These are phyloP conservation scores for Chironomus tepperi DNA, from an alignment of 1,140 invertebrate genomes.

Conservation along the genomic window DNA sequence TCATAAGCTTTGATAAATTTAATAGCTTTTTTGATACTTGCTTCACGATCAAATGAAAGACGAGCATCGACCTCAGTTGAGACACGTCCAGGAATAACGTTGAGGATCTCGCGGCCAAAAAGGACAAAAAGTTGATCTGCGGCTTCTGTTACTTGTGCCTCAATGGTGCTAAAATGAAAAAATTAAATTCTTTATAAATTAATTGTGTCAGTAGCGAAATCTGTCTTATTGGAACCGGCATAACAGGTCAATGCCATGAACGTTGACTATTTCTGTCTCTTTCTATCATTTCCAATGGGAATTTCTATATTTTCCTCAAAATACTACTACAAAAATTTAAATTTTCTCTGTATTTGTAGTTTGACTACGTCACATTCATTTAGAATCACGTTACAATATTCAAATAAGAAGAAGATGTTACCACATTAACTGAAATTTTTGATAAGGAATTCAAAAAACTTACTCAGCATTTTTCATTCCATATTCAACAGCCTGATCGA, in stretches of 20 bases:
- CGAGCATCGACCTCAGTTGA: slow-evolving; percentile 98
- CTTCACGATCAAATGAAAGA: slow-evolving; percentile 90
- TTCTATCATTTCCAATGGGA: background rate
- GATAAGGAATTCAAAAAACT: no score
- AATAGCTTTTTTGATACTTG: slow-evolving; percentile 79
- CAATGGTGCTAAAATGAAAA: slow-evolving; percentile 44
- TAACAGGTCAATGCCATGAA: background rate
- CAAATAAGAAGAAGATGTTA: no score
- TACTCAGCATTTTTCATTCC: slow-evolving; percentile 63
- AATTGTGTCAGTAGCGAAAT: background rate
- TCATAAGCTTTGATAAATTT: slow-evolving; percentile 86
- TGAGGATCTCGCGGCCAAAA: slow-evolving; percentile 95
- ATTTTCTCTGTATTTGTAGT: no score
- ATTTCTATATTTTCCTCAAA: no score
- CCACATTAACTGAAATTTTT: background rate
- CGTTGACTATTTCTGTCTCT: background rate
- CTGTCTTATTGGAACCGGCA: background rate
- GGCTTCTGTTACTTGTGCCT: slow-evolving; percentile 67
- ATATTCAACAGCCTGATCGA: slow-evolving; percentile 84
- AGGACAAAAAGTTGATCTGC: slow-evolving; percentile 91
- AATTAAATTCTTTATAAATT: background rate
- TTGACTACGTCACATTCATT: no score
- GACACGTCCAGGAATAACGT: slow-evolving; percentile 95
- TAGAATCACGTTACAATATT: no score
- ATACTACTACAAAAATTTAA: no score